Percentiles rank a stretch among this genome's conserved stretches.
Conservation (phyloP, 2,113 vertebrate genomes). For the Camelus dromedarius region DNA sequence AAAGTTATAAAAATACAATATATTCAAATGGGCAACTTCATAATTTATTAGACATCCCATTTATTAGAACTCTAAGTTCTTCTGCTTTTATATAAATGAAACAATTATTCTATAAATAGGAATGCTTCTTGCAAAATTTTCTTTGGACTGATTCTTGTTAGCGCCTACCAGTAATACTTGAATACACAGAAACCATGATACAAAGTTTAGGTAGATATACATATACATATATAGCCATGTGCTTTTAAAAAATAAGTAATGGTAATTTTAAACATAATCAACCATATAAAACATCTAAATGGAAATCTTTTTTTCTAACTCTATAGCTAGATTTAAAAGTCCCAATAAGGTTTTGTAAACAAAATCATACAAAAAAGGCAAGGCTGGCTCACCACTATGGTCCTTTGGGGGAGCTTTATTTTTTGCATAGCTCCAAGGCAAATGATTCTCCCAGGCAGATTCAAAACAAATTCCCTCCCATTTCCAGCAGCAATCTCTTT, state of each 20-base stretch:
- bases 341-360: slow-evolving; percentile 84
- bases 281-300: slow-evolving; percentile 73
- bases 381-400: slow-evolving; percentile 66
- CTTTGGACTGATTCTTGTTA: slow-evolving; percentile 83
- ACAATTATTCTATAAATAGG: slow-evolving; percentile 85
- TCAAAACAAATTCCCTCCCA: slow-evolving; percentile 48
- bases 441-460: not conserved
- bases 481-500: slow-evolving; percentile 44
- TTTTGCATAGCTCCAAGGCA: slow-evolving; percentile 70
- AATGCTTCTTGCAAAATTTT: slow-evolving; percentile 82
- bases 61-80: slow-evolving; percentile 80
- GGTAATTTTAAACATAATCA: slow-evolving; percentile 70
- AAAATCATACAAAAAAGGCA: slow-evolving; percentile 78
- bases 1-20: slow-evolving; percentile 82
- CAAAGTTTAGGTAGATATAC: slow-evolving; percentile 67
- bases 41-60: slow-evolving; percentile 80
- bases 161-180: slow-evolving; percentile 77
- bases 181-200: slow-evolving; percentile 77
- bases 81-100: slow-evolving; percentile 81
- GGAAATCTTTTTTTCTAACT: slow-evolving; percentile 73
- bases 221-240: slow-evolving; percentile 50
- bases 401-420: slow-evolving; percentile 47
- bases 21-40: slow-evolving; percentile 78
- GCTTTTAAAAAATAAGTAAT: slow-evolving; percentile 72
- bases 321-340: slow-evolving; percentile 82